A percentile compares a stretch with the other conserved stretches of the same genome.
Evolutionary conservation across 2,113 vertebrate genomes (phyloP).

Genomic region (Tamias sibiricus): DNA sequence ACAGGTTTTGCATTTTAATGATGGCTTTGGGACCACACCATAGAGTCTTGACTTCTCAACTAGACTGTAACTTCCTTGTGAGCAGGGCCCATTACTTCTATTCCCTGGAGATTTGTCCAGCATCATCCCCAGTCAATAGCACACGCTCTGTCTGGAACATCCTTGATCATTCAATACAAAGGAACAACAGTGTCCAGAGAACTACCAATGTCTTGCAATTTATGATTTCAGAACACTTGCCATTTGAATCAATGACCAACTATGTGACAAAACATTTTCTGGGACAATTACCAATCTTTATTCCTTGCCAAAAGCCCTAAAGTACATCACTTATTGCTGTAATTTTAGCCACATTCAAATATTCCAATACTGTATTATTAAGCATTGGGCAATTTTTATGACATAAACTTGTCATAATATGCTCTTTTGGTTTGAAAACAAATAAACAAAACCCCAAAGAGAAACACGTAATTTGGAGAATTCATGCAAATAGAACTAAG

Average conservation of each 20-base stretch:
- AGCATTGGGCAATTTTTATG: slow-evolving; percentile 23
- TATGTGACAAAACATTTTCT: slow-evolving; percentile 42
- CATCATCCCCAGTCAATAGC: neutral
- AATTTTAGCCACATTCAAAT: slow-evolving; percentile 21
- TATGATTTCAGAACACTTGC: neutral
- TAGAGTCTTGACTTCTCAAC: neutral
- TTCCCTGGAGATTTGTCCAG: neutral
- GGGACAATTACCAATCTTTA: neutral
- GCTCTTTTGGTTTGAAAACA: slow-evolving; percentile 60
- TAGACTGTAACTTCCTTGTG: neutral
- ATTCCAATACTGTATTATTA: slow-evolving; percentile 57
- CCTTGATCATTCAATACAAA: neutral
- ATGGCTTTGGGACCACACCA: neutral
- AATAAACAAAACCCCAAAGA: slow-evolving; percentile 60
- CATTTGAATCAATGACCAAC: neutral
- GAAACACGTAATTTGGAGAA: slow-evolving; percentile 44
- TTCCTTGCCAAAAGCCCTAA: neutral
- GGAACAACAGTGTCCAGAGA: neutral
- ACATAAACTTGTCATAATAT: slow-evolving; percentile 25
- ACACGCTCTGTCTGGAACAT: neutral
- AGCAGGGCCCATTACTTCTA: neutral
- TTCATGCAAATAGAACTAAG: neutral
- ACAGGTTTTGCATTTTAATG: neutral
- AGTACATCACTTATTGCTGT: neutral
- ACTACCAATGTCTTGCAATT: neutral